These are phyloP conservation scores for Amphipoea oculea DNA, from an alignment of 2,888 invertebrate genomes.

Conservation along the genomic window DNA sequence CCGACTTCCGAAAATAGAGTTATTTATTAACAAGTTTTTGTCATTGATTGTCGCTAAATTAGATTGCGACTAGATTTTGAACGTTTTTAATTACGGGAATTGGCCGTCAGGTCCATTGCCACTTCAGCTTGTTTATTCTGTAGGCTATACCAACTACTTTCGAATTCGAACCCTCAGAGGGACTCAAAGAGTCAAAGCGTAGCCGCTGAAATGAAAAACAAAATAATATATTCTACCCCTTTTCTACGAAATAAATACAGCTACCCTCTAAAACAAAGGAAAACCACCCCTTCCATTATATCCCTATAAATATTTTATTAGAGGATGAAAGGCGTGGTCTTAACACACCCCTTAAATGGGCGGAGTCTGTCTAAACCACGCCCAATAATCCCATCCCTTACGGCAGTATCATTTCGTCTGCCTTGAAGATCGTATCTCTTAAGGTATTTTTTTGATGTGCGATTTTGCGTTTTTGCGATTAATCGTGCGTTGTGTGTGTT, in stretches of 20 bases:
- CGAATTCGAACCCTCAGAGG: not conserved
- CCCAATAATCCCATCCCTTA: conserved; percentile 19
- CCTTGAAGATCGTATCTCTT: conserved; percentile 40
- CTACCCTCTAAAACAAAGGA: conserved; percentile 38
- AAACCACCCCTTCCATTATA: conserved; percentile 54
- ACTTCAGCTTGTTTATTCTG: not conserved
- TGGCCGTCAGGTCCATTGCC: too few relatives aligned
- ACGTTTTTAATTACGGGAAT: too few relatives aligned
- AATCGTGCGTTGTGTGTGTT: conserved; percentile 27
- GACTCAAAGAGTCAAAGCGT: too few relatives aligned
- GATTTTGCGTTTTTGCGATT: conserved; percentile 39
- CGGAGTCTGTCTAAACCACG: conserved; percentile 43
- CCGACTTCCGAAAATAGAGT: too few relatives aligned
- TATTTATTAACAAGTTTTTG: too few relatives aligned
- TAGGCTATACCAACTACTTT: not conserved
- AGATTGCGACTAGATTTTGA: too few relatives aligned
- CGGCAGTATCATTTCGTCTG: conserved; percentile 47
- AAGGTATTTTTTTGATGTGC: not conserved
- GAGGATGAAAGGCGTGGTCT: conserved; percentile 47
- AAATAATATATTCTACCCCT: not conserved
- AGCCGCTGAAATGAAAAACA: not conserved
- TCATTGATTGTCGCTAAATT: too few relatives aligned
- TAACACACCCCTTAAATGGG: conserved; percentile 41
- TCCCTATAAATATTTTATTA: conserved; percentile 50
- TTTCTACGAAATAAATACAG: conserved; percentile 6